A percentile compares a stretch with the other conserved stretches of the same genome.
These are phyloP conservation scores for Osmoderma eremita DNA, from an alignment of 2,888 invertebrate genomes.

Conservation along the genomic window DNA sequence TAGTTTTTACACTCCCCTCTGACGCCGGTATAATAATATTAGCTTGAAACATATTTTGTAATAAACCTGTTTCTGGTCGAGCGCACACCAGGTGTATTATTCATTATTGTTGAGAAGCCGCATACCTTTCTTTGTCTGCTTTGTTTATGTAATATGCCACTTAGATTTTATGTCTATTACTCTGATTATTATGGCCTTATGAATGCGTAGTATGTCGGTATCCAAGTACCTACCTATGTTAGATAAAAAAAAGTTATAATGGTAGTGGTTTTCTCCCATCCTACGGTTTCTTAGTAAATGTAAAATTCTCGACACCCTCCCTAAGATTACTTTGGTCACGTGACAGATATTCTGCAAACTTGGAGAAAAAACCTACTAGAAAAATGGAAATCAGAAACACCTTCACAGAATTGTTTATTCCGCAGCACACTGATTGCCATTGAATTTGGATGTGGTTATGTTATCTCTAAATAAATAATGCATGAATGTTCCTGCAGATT, in stretches of 20 bases:
- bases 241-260: too few species aligned
- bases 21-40: slow-evolving; percentile 6
- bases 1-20: slow-evolving; percentile 2
- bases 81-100: not conserved
- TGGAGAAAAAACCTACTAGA: not conserved
- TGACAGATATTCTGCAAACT: not conserved
- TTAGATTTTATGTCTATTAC: slow-evolving; percentile 7
- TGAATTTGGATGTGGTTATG: slow-evolving; percentile 4
- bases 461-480: slow-evolving; percentile 14
- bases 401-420: not conserved
- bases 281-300: not conserved
- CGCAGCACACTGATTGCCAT: not conserved
- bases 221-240: too few species aligned
- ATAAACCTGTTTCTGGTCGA: slow-evolving; percentile 1
- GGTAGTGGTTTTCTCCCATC: not conserved
- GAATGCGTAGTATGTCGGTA: too few species aligned
- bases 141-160: not conserved
- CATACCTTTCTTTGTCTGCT: not conserved
- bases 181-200: slow-evolving; percentile 7
- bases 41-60: slow-evolving; percentile 10
- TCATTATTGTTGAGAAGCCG: slow-evolving; percentile 4
- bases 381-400: slow-evolving; percentile 4
- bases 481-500: not conserved
- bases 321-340: slow-evolving; percentile 5
- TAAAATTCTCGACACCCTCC: slow-evolving; percentile 13